Evolutionary conservation across 1,140 invertebrate species (phyloP).

Genomic region (Lysiphlebus fabarum): DNA sequence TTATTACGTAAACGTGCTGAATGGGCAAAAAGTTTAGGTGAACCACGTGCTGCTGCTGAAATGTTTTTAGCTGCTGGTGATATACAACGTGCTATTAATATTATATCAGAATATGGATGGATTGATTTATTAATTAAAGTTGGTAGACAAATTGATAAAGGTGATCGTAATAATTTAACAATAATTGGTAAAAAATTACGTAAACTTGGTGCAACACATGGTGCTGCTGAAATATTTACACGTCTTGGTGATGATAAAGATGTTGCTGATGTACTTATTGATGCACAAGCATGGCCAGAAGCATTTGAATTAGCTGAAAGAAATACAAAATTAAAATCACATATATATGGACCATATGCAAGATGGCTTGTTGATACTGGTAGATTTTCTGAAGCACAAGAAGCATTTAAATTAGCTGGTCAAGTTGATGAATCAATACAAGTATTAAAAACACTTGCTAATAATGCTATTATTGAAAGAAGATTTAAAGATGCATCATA

Average conservation of each 20-base stretch:
- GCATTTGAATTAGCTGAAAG: slow-evolving; percentile 86
- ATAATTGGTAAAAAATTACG: slow-evolving; percentile 71
- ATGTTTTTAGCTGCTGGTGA: slow-evolving; percentile 96
- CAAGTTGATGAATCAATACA: slow-evolving; percentile 85
- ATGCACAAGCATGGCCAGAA: slow-evolving; percentile 89
- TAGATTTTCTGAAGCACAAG: slow-evolving; percentile 92
- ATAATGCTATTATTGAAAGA: slow-evolving; percentile 87
- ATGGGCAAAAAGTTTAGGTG: slow-evolving; percentile 95
- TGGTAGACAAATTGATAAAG: slow-evolving; percentile 79
- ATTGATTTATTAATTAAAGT: slow-evolving; percentile 90
- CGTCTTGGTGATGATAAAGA: slow-evolving; percentile 71
- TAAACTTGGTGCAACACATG: slow-evolving; percentile 63
- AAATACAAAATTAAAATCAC: slow-evolving; percentile 78
- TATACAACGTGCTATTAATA: slow-evolving; percentile 82
- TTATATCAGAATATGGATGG: slow-evolving; percentile 92
- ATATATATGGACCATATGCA: slow-evolving; percentile 93
- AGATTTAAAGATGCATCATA: slow-evolving; percentile 93
- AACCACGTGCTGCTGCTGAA: slow-evolving; percentile 91
- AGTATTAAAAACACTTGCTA: slow-evolving; percentile 84
- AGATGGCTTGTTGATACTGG: slow-evolving; percentile 93
- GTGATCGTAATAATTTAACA: slow-evolving; percentile 70
- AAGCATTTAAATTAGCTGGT: slow-evolving; percentile 96
- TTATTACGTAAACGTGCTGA: slow-evolving; percentile 88
- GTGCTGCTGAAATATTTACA: slow-evolving; percentile 81
- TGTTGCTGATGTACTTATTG: slow-evolving; percentile 78